Evolutionary conservation across 1,140 invertebrate genomes (phyloP).

Genomic region (Acromyrmex charruanus): DNA sequence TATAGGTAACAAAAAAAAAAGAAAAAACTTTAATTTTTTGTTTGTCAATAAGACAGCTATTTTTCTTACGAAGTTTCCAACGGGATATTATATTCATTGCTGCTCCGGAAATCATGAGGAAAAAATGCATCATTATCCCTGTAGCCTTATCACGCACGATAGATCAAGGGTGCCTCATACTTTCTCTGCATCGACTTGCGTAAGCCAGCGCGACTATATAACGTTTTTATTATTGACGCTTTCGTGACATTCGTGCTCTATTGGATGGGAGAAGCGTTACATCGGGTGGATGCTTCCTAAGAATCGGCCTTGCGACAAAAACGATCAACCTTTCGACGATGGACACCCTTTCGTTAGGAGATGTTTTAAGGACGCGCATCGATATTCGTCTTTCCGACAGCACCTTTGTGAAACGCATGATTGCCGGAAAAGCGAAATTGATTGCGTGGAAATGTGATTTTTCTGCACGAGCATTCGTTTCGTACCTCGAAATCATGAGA

Average conservation of each 20-base stretch:
- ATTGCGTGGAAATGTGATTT: not conserved
- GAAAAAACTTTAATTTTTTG: not conserved
- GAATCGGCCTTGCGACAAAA: slow-evolving; percentile 53
- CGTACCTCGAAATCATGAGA: not conserved
- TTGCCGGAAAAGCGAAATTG: slow-evolving; percentile 15
- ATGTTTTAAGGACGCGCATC: slow-evolving; percentile 2
- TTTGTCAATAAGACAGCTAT: not conserved
- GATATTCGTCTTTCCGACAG: slow-evolving; percentile 8
- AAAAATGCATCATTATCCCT: slow-evolving; percentile 24
- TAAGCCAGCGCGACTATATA: slow-evolving; percentile 5
- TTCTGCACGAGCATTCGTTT: not conserved
- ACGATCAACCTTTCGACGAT: slow-evolving; percentile 29
- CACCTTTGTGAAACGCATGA: not conserved
- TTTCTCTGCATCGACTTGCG: slow-evolving; percentile 27
- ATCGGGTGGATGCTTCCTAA: slow-evolving; percentile 33
- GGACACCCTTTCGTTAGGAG: slow-evolving; percentile 3
- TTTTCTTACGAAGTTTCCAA: not conserved
- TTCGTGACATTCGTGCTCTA: slow-evolving; percentile 54
- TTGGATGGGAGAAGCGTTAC: slow-evolving; percentile 33
- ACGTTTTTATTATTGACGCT: slow-evolving; percentile 47
- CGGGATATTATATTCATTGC: not conserved
- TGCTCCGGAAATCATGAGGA: slow-evolving; percentile 4
- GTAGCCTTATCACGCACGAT: slow-evolving; percentile 48
- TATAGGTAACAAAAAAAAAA: not conserved
- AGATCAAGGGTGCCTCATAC: slow-evolving; percentile 37